Base-by-base conservation (phyloP, 2,113 vertebrate species). In the Platichthys flesus region DNA sequence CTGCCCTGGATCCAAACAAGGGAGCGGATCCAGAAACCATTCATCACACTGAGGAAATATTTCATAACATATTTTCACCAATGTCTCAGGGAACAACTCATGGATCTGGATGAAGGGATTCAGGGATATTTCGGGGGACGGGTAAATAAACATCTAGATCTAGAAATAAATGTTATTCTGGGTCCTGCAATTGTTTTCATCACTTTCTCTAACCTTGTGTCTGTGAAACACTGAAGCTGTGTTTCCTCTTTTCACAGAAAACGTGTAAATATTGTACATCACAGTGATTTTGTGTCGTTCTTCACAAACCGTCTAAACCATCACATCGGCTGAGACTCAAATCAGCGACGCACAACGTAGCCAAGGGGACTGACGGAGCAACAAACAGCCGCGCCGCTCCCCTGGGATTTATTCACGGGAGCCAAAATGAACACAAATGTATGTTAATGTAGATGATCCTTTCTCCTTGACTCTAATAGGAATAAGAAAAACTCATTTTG, bases 391-490 rank as follows among this genome's bases (percentile, higher is more conserved):
- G 58, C 6, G 52, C 24, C 45, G 62, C 40, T 82, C 10, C 65
- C 26, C 66, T 66, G 66, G 57, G 81, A 87, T 79, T 76, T 88
- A 80, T 62, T 85, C 79, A 85, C 63, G 51, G 51, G 5, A 23
- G 49, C 24, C 52, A 64, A 84, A 85, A 86, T 84, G 82, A 89
- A 85, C 82, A 70, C 82, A 92, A 90, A 91, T 85, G 76, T 68
- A 71, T 86, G 82, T 83, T 84, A 90, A 89, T 89, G 20, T 28
- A 69, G 81, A 84, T 5, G 28, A 79, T 84, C 86, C 71, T 81
- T 89, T 84, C 86, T 90, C 81, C 87, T 90, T 83, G 86, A 91
- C 90, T 88, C 87, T 83, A 90, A 91, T 78, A 71, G 79, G 82
- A 91, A 87, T 72, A 67, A 74, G 88, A 65, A 86, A 91, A 92